Evolutionary conservation across 35 echinoderm and acorn worm species (phyloP).

Genomic region (Amphiura filiformis): DNA sequence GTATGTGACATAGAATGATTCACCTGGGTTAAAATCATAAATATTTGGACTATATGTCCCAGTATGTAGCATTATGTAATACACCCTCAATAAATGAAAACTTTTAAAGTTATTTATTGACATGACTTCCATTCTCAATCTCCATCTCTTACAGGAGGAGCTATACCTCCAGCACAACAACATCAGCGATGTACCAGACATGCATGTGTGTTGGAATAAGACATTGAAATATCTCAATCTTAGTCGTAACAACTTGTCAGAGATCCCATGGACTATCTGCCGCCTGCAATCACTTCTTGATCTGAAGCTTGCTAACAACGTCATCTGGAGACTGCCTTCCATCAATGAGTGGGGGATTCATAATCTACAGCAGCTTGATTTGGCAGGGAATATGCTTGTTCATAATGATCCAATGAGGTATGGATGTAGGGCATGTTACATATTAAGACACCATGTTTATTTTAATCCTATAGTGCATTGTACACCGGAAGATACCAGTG

Average conservation of each 20-base stretch:
- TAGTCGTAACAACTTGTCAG: slow-evolving; percentile 35
- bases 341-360: slow-evolving; percentile 32
- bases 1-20: no score
- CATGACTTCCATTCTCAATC: no score
- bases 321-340: slow-evolving; percentile 22
- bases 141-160: slow-evolving; percentile 43
- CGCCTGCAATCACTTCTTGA: slow-evolving; percentile 34
- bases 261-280: slow-evolving; percentile 44
- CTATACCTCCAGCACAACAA: slow-evolving; percentile 34
- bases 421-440: no score
- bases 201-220: slow-evolving; percentile 47
- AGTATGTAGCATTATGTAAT: no score
- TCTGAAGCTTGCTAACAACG: slow-evolving; percentile 46
- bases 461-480: no score
- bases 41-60: no score
- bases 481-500: no score
- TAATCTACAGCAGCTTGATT: slow-evolving; percentile 27
- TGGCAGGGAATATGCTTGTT: neutral
- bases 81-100: no score
- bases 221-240: slow-evolving; percentile 35
- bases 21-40: no score
- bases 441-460: no score
- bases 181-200: slow-evolving; percentile 42
- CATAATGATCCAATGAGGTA: neutral
- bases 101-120: no score